Conservation (phyloP, 2,888 invertebrate genomes). For the Lasioglossum zephyrum region DNA sequence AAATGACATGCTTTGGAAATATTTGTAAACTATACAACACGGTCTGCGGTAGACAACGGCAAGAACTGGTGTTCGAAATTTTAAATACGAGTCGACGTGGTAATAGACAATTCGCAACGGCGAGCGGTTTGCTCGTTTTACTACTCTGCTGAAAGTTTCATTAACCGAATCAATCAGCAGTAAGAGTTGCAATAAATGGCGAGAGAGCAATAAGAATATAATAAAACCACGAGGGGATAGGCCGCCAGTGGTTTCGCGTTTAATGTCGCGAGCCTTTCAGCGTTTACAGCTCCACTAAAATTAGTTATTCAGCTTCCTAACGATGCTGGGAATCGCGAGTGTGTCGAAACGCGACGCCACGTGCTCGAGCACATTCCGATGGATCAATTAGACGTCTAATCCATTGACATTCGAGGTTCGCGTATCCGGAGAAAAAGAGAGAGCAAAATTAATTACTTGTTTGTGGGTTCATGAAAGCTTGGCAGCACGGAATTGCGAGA, state of each 20-base stretch:
- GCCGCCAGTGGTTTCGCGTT: background rate
- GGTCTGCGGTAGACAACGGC: background rate
- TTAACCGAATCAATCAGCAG: background rate
- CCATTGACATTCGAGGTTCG: conserved; percentile 29
- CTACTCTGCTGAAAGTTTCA: background rate
- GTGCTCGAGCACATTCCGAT: background rate
- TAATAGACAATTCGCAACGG: background rate
- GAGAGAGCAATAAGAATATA: background rate
- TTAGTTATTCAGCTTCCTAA: conserved; percentile 18
- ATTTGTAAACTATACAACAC: background rate
- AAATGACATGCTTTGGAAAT: background rate
- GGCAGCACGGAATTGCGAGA: too few species aligned
- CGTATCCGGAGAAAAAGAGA: background rate
- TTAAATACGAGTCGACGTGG: too few species aligned
- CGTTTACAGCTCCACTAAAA: conserved; percentile 19
- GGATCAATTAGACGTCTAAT: background rate
- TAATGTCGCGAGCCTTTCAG: conserved; percentile 16
- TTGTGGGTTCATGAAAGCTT: background rate
- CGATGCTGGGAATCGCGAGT: background rate
- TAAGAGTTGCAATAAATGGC: background rate
- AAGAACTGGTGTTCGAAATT: too few species aligned
- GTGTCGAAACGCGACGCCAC: background rate
- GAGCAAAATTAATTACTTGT: background rate
- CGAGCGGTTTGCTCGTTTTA: background rate
- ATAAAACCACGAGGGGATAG: background rate